Percentiles rank a stretch among this genome's conserved stretches.
phyloP scores from a whole-genome alignment of 2,113 vertebrate species.

The Bungarus multicinctus region DNA sequence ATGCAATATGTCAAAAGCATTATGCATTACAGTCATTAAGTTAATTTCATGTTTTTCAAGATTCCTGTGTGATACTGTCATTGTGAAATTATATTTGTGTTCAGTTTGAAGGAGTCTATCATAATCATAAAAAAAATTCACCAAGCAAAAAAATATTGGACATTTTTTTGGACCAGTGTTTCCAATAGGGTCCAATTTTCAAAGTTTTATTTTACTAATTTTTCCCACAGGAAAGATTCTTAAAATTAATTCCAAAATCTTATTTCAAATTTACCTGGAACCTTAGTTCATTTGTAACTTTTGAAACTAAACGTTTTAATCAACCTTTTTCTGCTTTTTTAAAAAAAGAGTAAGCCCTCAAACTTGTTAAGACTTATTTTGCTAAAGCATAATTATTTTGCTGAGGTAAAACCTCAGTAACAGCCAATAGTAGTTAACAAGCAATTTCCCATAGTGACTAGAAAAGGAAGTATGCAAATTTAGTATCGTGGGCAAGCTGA shows the following conservation, averaged over 20 bases:
- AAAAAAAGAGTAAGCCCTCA: not conserved
- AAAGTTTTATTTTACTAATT: not conserved
- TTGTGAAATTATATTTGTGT: too few relatives aligned
- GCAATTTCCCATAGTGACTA: not conserved
- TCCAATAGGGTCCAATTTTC: not conserved
- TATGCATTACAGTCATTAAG: too few relatives aligned
- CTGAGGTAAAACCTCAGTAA: too few relatives aligned
- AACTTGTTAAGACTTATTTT: not conserved
- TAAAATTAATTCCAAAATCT: not conserved
- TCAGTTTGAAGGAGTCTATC: too few relatives aligned
- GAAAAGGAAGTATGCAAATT: not conserved
- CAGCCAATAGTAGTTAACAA: too few relatives aligned
- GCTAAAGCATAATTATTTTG: too few relatives aligned
- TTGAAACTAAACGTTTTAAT: not conserved
- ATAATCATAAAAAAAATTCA: too few relatives aligned
- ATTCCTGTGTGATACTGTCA: too few relatives aligned
- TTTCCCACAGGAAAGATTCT: not conserved
- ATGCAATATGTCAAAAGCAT: too few relatives aligned
- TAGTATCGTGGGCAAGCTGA: not conserved
- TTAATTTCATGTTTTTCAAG: too few relatives aligned
- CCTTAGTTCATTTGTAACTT: not conserved
- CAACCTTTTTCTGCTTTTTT: not conserved
- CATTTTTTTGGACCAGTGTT: too few relatives aligned
- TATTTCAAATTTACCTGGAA: not conserved
- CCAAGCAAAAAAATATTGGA: too few relatives aligned